Percentiles rank a stretch among this genome's conserved stretches.
These are phyloP conservation scores for Triplophysa siluroides DNA, from an alignment of 2,113 vertebrate genomes.

Conservation along the genomic window DNA sequence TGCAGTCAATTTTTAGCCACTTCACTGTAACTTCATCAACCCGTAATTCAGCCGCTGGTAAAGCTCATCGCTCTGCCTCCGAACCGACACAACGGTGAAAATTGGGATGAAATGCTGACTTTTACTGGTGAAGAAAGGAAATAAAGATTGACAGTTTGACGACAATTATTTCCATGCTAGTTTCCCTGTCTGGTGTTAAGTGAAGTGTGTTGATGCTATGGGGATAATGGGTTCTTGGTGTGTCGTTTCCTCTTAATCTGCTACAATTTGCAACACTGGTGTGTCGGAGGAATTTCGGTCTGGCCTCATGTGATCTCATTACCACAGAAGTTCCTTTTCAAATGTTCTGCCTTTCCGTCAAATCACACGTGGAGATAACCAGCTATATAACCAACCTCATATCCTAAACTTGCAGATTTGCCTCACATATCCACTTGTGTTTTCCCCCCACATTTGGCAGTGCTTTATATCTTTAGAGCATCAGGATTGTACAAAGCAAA, in stretches of 20 bases:
- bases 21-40: slow-evolving; percentile 28
- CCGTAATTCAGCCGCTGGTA: background rate
- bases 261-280: background rate
- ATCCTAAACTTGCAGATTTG: background rate
- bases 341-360: slow-evolving; percentile 25
- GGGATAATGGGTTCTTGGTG: slow-evolving; percentile 38
- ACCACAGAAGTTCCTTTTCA: slow-evolving; percentile 10
- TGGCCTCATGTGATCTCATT: slow-evolving; percentile 14
- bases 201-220: background rate
- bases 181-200: slow-evolving; percentile 16
- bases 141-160: slow-evolving; percentile 34
- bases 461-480: background rate
- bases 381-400: background rate
- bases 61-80: background rate
- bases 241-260: slow-evolving; percentile 21
- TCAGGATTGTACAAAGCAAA: background rate
- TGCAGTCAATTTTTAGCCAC: slow-evolving; percentile 28
- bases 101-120: slow-evolving; percentile 5
- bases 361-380: background rate
- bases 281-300: background rate
- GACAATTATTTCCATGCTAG: slow-evolving; percentile 51
- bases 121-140: slow-evolving; percentile 14
- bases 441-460: background rate
- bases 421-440: too few relatives aligned
- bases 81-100: background rate